Evolutionary conservation across 2,113 vertebrate species (phyloP), one percentile per base, ranked within the genome.

Genomic region (Sinocyclocheilus anophthalmus): DNA sequence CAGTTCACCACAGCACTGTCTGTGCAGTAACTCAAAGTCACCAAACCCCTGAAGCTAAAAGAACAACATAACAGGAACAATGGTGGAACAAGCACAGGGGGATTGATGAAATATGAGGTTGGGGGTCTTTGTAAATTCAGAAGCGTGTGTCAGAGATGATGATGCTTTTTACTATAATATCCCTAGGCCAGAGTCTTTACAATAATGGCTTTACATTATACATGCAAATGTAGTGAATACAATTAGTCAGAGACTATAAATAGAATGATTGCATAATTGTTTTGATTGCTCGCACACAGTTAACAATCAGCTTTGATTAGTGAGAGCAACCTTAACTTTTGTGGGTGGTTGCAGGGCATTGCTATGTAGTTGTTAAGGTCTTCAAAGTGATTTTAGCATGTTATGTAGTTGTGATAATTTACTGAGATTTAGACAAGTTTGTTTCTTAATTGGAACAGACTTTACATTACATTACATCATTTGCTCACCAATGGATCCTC

Each of bases 51-150:
- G 42, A 77, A 83, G 87, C 90, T 84, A 78, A 86, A 86, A 87
- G 90, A 89, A 88, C 84, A 88, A 88, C 75, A 89, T 87, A 86
- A 88, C 90, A 90, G 87, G 50, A 39, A 73, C 69, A 55, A 87
- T 78, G 3, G 18, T 59, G 69, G 30, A 39, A 73, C 67, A 84
- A n/a, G 82, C 73, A 48, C 37, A 50, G 50, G 16, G 20, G 42
- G 24, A 69, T 37, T 55, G 45, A 82, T 69, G 24, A 82, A 82
- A 70, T 55, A 70, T 70, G 63, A 81, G 18, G 26, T 2, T 69
- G 63, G 80, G 63, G 45, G 63, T 50, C 45, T 67, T 26, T 82
- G 81, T 73, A 57, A 20, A 73, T 39, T 75, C 82, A 73, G 20
- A 75, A 84, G 53, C 69, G 3, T 20, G 65, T 83, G 69, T 73